Base-by-base conservation (phyloP, 2,113 vertebrate genomes). In the Crocuta crocuta region DNA sequence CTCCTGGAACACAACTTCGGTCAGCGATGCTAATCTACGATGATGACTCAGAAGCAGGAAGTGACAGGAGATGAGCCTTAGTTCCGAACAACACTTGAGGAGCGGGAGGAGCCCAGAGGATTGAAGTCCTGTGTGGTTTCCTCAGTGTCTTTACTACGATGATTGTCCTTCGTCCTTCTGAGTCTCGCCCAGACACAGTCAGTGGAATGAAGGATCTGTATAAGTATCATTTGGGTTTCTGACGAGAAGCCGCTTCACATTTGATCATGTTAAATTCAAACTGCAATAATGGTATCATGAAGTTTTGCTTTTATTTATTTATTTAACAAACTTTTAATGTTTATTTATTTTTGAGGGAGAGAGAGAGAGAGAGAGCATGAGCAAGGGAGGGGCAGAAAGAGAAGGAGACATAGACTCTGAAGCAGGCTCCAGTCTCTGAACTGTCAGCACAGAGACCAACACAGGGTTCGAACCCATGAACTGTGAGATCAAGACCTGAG, bases 11-110 rank as follows among this genome's bases (percentile, higher is more conserved):
- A 43, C 19, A 89, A 76, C 78, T 35, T 19, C 3, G 45, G 79
- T 71, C 28, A 76, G 48, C 10, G 70, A 89, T 4, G 63, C 13
- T 92, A 35, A 73, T 73, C 50, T 58, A 2, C 31, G 61, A 28
- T 65, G 78, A 71, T 79, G 87, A 76, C 78, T 97, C 61, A 33
- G 73, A 89, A 74, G 33, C 66, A 94, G 85, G 81, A 96, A 92
- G 70, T 85, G 50, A 91, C 70, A 28, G 0, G 79, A 16, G 45
- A 63, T 0, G 16, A 66, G 10, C 24, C 12, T 84, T 89, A 35
- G 81, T 55, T 53, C 81, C 23, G 66, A 76, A 53, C 35, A 94
- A 43, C 45, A 28, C 45, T 79, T 66, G 21, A 73, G 28, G 39
- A 45, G 35, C 68, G 12, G 10, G 28, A 91, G 53, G 7, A 43